These are phyloP conservation scores for Brachypodius melanocephalos DNA, from an alignment of 2,113 vertebrate genomes.

Conservation along the genomic window DNA sequence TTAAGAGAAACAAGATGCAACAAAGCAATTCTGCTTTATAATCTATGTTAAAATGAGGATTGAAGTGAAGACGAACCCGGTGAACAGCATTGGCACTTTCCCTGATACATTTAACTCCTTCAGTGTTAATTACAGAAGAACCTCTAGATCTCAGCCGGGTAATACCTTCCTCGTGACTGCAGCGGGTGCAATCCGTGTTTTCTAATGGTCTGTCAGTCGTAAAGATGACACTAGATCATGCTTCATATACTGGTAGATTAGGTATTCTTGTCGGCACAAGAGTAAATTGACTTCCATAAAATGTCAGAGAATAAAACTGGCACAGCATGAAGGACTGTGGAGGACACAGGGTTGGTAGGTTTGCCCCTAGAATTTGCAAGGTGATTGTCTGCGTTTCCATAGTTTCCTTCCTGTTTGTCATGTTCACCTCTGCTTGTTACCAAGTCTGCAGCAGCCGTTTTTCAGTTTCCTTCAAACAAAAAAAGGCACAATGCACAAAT, in stretches of 20 bases:
- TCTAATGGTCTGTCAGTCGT: neutral
- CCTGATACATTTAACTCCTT: neutral
- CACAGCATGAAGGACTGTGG: accelerated
- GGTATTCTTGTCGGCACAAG: neutral
- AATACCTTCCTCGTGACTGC: neutral
- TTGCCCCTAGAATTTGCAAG: neutral
- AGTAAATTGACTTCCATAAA: neutral
- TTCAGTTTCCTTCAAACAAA: neutral
- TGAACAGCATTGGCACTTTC: neutral
- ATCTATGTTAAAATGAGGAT: accelerated
- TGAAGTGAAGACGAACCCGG: no score
- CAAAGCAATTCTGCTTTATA: neutral
- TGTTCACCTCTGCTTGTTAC: neutral
- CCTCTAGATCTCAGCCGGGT: no score
- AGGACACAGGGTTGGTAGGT: neutral
- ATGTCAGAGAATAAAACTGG: neutral
- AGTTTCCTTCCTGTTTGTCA: neutral
- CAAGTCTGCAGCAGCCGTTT: neutral
- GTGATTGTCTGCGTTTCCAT: neutral
- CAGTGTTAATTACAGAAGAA: neutral
- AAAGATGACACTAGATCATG: accelerated
- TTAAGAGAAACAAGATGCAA: neutral
- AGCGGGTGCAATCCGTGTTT: neutral
- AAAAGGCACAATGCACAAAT: neutral
- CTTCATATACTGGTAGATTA: neutral